Base-by-base conservation (phyloP, 2,113 vertebrate genomes). In the Halichoerus grypus region DNA sequence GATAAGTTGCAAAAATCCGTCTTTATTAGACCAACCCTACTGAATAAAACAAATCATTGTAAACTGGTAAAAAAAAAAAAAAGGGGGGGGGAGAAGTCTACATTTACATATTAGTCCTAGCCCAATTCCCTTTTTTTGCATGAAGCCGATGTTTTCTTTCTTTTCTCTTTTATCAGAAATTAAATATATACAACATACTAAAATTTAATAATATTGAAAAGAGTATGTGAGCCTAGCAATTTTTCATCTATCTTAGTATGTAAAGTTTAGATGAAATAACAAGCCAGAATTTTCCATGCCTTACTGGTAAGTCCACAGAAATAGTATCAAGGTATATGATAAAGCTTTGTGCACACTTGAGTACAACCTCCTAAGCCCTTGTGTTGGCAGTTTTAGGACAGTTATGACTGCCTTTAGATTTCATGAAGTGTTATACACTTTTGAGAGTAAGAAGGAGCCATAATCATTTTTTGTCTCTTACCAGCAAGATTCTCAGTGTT, bases 241-340 rank as follows among this genome's bases (percentile, higher is more conserved):
- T 72, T 84, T 85, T n/a, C 49, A 85, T 94, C 5, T 69, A 11
- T 26, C 42, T 61, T 63, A 15, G 1, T 53, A 81, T 28, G 12
- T 53, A 59, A 95, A 79, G 9, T 59, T 85, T 86, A 39, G 4
- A 61, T 72, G 26, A 97, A 97, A 91, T 69, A 81, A 26, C 10
- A 88, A 67, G 31, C 10, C 15, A 53, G 33, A 59, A 22, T 57
- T 86, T 69, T 81, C 39, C 12, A 59, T n/a, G 16, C 1, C 11
- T 2, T 69, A 31, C 2, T 39, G 46, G 11, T 15, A 67, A 61
- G 7, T 74, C 7, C 36, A 65, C 16, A 79, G 33, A 86, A 93
- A 93, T 16, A 85, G 46, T 51, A 19, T 21, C 42, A 76, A 76
- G 9, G 0, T 28, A 0, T 21, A 49, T n/a, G 19, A 63, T 59